A percentile compares a stretch with the other conserved stretches of the same genome.
phyloP scores from a whole-genome alignment of 2,113 vertebrate genomes.

The Cavia porcellus region DNA sequence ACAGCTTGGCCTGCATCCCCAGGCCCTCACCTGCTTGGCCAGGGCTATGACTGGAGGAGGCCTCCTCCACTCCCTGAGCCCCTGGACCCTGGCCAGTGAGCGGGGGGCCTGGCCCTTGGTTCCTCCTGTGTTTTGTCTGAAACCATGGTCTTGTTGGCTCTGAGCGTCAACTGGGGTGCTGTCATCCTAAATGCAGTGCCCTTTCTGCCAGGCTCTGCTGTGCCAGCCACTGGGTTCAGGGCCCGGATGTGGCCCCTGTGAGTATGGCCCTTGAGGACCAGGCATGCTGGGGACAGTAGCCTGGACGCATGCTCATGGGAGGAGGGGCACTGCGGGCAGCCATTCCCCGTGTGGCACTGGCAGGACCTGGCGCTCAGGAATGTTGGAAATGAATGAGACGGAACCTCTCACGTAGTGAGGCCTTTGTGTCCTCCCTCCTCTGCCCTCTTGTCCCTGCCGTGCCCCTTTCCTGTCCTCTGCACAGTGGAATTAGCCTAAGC shows the following conservation, averaged over 20 bases:
- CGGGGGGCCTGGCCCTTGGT: background rate
- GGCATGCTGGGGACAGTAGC: background rate
- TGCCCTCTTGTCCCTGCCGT: fast-evolving
- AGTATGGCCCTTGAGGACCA: fast-evolving
- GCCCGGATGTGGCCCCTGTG: no score
- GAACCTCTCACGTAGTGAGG: fast-evolving
- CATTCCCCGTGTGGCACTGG: background rate
- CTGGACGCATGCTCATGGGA: background rate
- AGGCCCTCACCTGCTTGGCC: background rate
- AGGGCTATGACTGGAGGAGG: background rate
- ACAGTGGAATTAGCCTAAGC: background rate
- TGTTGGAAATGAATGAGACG: background rate
- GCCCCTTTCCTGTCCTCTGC: fast-evolving
- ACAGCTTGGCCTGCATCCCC: background rate
- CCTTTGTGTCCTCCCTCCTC: no score
- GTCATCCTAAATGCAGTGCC: fast-evolving
- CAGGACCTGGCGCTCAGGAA: background rate
- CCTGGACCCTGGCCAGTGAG: background rate
- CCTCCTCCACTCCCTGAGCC: background rate
- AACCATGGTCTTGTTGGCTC: background rate
- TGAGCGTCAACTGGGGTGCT: background rate
- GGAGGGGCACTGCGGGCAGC: background rate
- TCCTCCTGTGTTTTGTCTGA: background rate
- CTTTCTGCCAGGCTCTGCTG: background rate
- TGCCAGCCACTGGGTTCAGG: fast-evolving